Evolutionary conservation across 2,113 vertebrate genomes (phyloP).

Genomic region (Equus quagga): DNA sequence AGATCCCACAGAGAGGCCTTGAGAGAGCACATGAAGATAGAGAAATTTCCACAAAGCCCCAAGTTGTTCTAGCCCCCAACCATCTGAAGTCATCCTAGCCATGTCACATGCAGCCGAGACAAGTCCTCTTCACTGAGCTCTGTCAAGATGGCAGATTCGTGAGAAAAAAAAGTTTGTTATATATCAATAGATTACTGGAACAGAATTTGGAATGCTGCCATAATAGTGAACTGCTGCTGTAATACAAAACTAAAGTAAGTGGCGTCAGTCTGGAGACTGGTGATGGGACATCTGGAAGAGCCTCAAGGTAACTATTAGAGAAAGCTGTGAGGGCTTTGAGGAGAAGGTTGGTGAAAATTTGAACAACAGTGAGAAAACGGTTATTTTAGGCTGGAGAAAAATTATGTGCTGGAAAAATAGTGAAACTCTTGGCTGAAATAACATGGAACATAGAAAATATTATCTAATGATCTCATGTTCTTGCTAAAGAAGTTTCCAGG

Average conservation of each 20-base stretch:
- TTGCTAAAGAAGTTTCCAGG: background rate
- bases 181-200: background rate
- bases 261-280: background rate
- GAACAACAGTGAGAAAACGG: background rate
- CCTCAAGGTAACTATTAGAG: background rate
- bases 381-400: background rate
- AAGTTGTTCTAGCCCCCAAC: background rate
- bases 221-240: background rate
- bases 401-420: background rate
- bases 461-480: background rate
- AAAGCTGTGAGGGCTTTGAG: background rate
- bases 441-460: background rate
- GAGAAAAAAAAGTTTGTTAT: background rate
- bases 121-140: background rate
- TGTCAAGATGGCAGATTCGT: background rate
- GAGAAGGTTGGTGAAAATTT: background rate
- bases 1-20: background rate
- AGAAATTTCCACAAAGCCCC: background rate
- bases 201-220: background rate
- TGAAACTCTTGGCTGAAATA: background rate
- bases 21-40: background rate
- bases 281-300: background rate
- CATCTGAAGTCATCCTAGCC: background rate
- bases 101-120: rapidly evolving
- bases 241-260: background rate